These are phyloP conservation scores for Diabrotica virgifera DNA, from an alignment of 1,140 invertebrate genomes.

Conservation along the genomic window DNA sequence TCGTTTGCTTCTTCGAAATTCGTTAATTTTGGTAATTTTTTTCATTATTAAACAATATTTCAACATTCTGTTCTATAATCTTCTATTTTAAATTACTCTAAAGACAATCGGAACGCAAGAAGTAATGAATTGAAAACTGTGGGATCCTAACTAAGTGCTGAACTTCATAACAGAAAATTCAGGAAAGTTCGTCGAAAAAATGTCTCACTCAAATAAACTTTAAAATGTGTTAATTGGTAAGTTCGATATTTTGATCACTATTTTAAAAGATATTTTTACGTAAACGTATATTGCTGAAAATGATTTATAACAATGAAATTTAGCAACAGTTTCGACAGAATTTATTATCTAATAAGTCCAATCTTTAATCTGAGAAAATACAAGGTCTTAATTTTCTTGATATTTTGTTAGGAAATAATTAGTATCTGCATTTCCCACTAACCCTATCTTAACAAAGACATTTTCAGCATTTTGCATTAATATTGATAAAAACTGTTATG, in stretches of 20 bases:
- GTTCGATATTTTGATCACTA: not conserved
- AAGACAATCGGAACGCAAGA: not conserved
- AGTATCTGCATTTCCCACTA: too few species aligned
- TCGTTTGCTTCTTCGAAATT: constrained; percentile 1
- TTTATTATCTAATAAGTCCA: constrained; percentile 7
- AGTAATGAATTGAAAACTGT: not conserved
- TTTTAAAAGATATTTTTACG: not conserved
- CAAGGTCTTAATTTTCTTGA: not conserved
- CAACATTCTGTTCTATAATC: not conserved
- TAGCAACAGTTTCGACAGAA: constrained; percentile 7
- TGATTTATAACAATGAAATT: not conserved
- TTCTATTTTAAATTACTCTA: not conserved
- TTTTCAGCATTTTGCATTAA: too few species aligned
- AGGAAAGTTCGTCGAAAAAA: constrained; percentile 8
- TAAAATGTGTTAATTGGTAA: constrained; percentile 9
- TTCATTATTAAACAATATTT: not conserved
- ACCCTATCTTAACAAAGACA: too few species aligned
- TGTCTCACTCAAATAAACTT: constrained; percentile 1
- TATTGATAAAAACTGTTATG: too few species aligned
- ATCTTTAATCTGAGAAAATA: not conserved
- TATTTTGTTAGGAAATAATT: constrained; percentile 9
- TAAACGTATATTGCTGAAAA: too few species aligned
- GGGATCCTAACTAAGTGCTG: not conserved
- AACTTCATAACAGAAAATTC: constrained; percentile 8
- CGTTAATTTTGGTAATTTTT: not conserved